A percentile compares a stretch with the other conserved stretches of the same genome.
Conservation (phyloP, 2,113 vertebrate genomes). For the Rhizomys pruinosus region DNA sequence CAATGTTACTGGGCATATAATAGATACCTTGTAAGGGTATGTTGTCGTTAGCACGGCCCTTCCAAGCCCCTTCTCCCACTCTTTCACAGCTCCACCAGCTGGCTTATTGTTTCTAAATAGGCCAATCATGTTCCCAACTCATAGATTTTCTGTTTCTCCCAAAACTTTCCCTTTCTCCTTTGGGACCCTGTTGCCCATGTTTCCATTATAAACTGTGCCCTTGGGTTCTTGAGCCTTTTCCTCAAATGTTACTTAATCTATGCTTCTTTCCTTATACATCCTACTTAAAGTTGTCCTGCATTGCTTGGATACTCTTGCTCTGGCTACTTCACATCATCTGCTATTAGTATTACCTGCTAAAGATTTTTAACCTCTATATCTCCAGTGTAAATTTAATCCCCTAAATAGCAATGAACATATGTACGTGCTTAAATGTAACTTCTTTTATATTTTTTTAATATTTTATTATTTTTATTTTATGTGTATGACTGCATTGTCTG, state of each 20-base stretch:
- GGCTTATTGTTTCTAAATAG: background rate
- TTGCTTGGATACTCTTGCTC: background rate
- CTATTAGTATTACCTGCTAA: background rate
- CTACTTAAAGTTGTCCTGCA: background rate
- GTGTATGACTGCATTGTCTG: too few species aligned
- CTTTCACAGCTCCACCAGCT: background rate
- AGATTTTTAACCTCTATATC: background rate
- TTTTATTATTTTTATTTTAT: too few species aligned
- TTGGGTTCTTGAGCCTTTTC: background rate
- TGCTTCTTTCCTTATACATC: background rate
- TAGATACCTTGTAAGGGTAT: too few species aligned
- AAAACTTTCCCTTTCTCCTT: background rate
- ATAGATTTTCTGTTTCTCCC: background rate
- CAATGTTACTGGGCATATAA: background rate
- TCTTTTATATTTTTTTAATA: background rate
- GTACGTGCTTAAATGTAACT: background rate
- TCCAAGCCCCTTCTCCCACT: rapidly evolving
- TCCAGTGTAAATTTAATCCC: background rate
- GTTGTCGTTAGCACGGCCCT: too few species aligned
- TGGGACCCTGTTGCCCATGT: background rate
- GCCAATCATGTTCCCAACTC: background rate
- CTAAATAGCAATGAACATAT: background rate
- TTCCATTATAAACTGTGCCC: background rate
- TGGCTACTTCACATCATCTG: background rate
- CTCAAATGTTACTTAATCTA: background rate